Evolutionary conservation across 2,888 invertebrate species (phyloP), one percentile per base, ranked within the genome.

Genomic region (Drosophila phalerata): DNA sequence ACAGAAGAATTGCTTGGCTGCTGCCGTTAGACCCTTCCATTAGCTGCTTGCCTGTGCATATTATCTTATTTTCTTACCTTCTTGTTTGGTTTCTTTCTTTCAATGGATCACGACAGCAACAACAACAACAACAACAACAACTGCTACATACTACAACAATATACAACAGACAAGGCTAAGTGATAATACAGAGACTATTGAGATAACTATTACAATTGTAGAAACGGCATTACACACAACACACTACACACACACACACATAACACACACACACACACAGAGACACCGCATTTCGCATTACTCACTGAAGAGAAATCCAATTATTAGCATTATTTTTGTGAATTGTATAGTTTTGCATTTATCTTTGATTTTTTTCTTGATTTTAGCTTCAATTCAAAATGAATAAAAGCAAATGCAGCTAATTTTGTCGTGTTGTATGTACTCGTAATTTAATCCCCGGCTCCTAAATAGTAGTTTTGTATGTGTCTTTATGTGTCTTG

Each of bases 401-500:
- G 28, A 28, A 11, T 38, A 60, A 49, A 49, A 43, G 11, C 19
- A 15, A 55, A 55, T 57, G 56, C 72, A 66, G 71, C 73, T 62
- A 83, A 65, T 82, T 48, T 49, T 57, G 57, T 75, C 68, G 77
- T 90, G 91, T 91, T 90, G 90, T 90, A 79, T 85, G 84, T 49
- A 32, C 19, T 49, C 19, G 49, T 85, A 85, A 83, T 82, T 87
- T 60, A 84, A 64, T 56, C 92, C 91, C 91, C 85, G 85, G 87
- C 91, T 91, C 92, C 91, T 92, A 91, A 92, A 85, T 64, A 91
- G 91, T 91, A 91, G 92, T 91, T 90, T 90, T 88, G 90, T 91
- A 90, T 91, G 90, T 91, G 90, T 90, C 90, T 91, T 91, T 91
- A 90, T 91, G 91, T 92, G 91, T 92, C 85, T 91, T 91, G 91